phyloP scores from a whole-genome alignment of 2,113 vertebrate species.

The Thymallus thymallus region DNA sequence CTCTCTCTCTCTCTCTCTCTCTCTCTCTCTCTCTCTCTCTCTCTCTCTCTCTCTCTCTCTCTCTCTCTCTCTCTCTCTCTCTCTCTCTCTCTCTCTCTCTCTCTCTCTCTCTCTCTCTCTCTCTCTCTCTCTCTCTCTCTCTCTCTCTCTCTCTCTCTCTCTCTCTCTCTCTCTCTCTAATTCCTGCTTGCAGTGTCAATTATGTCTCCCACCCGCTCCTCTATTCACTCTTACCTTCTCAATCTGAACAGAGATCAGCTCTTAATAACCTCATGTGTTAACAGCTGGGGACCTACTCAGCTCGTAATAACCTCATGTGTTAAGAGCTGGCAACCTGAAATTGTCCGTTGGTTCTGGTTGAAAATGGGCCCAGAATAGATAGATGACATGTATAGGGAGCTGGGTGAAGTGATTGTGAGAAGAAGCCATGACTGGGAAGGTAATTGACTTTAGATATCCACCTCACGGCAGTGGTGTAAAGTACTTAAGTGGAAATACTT shows the following conservation, averaged over 20 bases:
- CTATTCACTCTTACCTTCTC: constrained; percentile 42
- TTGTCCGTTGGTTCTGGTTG: constrained; percentile 10
- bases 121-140: not conserved
- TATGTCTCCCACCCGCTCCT: constrained; percentile 23
- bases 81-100: not conserved
- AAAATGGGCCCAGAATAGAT: not conserved
- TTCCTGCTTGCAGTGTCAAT: constrained; percentile 38
- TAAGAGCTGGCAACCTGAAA: constrained; percentile 31
- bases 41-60: not conserved
- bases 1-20: not conserved
- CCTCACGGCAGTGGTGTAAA: too few species aligned
- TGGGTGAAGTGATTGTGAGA: not conserved
- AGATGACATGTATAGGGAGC: not conserved
- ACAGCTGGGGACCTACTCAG: constrained; percentile 23
- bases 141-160: not conserved
- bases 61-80: not conserved
- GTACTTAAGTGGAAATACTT: too few species aligned
- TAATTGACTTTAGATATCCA: constrained; percentile 1
- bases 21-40: not conserved
- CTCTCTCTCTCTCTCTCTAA: not conserved
- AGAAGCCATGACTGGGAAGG: not conserved
- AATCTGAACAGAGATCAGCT: constrained; percentile 39
- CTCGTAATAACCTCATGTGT: constrained; percentile 43
- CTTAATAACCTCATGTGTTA: constrained; percentile 44
- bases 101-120: not conserved